phyloP scores from a whole-genome alignment of 2,113 vertebrate species.

The Dicerorhinus sumatrensis region DNA sequence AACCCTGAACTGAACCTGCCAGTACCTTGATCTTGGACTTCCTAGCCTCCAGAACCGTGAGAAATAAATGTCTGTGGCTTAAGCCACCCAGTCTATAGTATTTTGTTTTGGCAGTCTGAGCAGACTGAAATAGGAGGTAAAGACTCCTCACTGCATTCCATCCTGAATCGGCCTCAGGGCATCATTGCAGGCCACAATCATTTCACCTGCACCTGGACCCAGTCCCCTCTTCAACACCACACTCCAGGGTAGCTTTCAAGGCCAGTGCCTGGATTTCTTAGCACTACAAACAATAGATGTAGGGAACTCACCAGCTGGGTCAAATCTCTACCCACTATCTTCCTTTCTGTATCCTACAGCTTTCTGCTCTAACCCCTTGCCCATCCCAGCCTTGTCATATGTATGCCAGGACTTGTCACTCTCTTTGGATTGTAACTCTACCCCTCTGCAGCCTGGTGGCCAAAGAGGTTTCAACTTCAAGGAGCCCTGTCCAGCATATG shows the following conservation, averaged over 20 bases:
- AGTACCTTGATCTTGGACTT: background rate
- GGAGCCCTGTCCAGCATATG: conserved; percentile 32
- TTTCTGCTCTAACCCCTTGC: conserved; percentile 45
- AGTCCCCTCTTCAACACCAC: background rate
- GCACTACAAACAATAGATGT: conserved; percentile 48
- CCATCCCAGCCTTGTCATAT: conserved; percentile 57
- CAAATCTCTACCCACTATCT: background rate
- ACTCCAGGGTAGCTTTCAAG: conserved; percentile 67
- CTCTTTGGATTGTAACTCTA: conserved; percentile 68
- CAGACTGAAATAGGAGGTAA: background rate
- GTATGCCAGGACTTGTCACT: conserved; percentile 58
- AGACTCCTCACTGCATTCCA: background rate
- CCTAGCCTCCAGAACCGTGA: background rate
- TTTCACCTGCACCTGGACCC: background rate
- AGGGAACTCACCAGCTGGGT: conserved; percentile 15
- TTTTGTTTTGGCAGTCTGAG: background rate
- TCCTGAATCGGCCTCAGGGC: background rate
- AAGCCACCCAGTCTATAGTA: background rate
- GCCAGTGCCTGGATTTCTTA: conserved; percentile 63
- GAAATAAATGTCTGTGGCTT: background rate
- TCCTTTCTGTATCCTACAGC: conserved; percentile 57
- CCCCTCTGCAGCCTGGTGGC: conserved; percentile 39
- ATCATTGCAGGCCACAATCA: background rate
- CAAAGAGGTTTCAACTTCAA: conserved; percentile 53
- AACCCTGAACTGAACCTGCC: background rate